Base-by-base conservation (phyloP, 2,888 invertebrate genomes). In the Thecocarcelia acutangulata region DNA sequence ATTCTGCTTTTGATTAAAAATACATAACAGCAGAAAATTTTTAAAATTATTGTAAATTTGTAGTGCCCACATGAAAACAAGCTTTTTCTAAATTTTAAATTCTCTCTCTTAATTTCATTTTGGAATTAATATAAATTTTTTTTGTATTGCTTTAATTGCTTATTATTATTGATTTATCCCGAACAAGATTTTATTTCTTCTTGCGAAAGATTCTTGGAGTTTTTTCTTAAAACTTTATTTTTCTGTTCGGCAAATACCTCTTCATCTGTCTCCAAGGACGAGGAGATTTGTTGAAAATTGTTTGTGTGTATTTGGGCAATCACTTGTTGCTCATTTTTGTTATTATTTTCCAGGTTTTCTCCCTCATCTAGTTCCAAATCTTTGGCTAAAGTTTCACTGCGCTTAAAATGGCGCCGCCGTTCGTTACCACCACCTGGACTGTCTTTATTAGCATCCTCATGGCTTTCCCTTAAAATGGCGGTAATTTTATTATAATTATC, bases 371-470 rank as follows among this genome's bases (percentile, higher is more conserved):
- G 1, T 9, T 87, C 88, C 33, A 86, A 33, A 74, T 89, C 89
- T 2, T 86, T 82, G 15, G 88, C 89, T 37, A 90, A 33, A 0
- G 90, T 90, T 82, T 88, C 89, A 73, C 89, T 90, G 46, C 90
- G 89, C 40, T 87, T 82, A 61, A 89, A 74, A 6, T 85, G 86
- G 0, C 87, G 85, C 70, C 87, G 87, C 0, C 84, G 78, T 1
- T 61, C 81, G n/a, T 44, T 75, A 13, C 0, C 61, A 5, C 54
- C 3, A 15, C 50, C 48, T 11, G 59, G 44, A 12, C 54, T 15
- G 0, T 44, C 44, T 33, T 9, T 9, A 17, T 12, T n/a, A 3
- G n/a, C 9, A 17, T 48, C 42, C 15, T 59, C 33, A 12, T 54
- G 9, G n/a, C 12, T 54, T 56, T 69, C 56, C 9, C 12, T 56